Evolutionary conservation across 2,113 vertebrate genomes (phyloP), one percentile per base, ranked within the genome.

Genomic region (Bubalus kerabau): DNA sequence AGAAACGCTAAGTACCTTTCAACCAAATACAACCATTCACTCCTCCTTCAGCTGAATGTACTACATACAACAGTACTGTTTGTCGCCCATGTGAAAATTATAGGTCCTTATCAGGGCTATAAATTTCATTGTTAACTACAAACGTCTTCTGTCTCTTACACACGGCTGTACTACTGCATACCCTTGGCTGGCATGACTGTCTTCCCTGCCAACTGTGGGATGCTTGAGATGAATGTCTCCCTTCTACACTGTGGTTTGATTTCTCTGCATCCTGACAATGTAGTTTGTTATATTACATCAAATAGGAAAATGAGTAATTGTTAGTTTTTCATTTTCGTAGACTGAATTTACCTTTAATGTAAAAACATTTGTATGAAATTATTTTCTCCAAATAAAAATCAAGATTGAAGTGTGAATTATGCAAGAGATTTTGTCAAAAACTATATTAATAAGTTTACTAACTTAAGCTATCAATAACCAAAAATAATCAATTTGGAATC

Each of bases 351-450:
- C 52, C 13, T 80, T 80, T 54, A 92, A 71, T n/a, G 1, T 81
- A 81, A 81, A 90, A 90, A 90, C 48, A 86, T 62, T 57, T 46
- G 60, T 43, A 60, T 50, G 19, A 76, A 81, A 93, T 92, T 62
- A 95, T 21, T 67, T 88, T 89, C 67, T 92, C 48, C 59, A 64
- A 90, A 92, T 94, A 90, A 87, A 96, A 96, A 64, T 64, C 86
- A 93, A 76, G 48, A 83, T 16, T 74, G 13, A 96, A 87, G 48
- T 16, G 57, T 90, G 60, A 95, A 64, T 93, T 90, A 76, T 16
- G 28, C 21, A 60, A 74, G 78, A 52, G 50, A 90, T 59, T 90
- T 94, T 93, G 21, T 62, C 16, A 40, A 19, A 56, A 93, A 57
- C 56, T 78, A 76, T 3, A 94, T 60, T 88, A 80, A 87, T 88